Evolutionary conservation across 2,797 vertebrate species (phyloP), one percentile per base, ranked within the genome.

Genomic region (Tarsius wallacei): DNA sequence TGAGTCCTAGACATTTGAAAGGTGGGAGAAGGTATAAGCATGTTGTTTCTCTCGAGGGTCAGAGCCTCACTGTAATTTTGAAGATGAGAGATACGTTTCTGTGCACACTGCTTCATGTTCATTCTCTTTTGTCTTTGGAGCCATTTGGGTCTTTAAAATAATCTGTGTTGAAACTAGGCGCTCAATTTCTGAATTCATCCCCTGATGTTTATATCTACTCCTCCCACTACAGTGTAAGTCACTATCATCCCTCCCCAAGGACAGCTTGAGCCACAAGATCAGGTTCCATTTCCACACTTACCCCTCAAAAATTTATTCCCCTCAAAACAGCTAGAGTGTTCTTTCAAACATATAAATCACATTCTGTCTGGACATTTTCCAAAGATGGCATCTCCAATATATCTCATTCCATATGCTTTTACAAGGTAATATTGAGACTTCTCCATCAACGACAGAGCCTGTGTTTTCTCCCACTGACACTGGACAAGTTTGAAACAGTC

Each of bases 41-140:
- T 1, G 0, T 5, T 31, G 22, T 3, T 68, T 1, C 14, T 11
- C 0, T 2, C 8, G 17, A 19, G 22, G 36, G 4, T 17, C 42
- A 73, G 42, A 11, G 14, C 53, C 26, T 6, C 19, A 7, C 12
- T 14, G n/a, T 9, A 12, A 28, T 42, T 91, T 6, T 77, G 82
- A n/a, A 70, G 4, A 15, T 47, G 21, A 91, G 24, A 61, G 26
- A 78, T 4, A 0, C 0, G 0, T 42, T 22, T 33, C 33, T 4
- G 42, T 7, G 31, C 19, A 0, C 9, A 28, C 0, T 1, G 7
- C 1, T 0, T 5, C 7, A 15, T 42, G 47, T 2, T 59, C 15
- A 11, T 49, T 59, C 33, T 64, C 4, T 12, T 42, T 61, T 33
- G 17, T 4, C 24, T 90, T 76, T 64, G 55, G 71, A 71, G 5